Percentiles rank a stretch among this genome's conserved stretches.
These are phyloP conservation scores for Aethina tumida DNA, from an alignment of 1,140 invertebrate genomes.

Conservation along the genomic window DNA sequence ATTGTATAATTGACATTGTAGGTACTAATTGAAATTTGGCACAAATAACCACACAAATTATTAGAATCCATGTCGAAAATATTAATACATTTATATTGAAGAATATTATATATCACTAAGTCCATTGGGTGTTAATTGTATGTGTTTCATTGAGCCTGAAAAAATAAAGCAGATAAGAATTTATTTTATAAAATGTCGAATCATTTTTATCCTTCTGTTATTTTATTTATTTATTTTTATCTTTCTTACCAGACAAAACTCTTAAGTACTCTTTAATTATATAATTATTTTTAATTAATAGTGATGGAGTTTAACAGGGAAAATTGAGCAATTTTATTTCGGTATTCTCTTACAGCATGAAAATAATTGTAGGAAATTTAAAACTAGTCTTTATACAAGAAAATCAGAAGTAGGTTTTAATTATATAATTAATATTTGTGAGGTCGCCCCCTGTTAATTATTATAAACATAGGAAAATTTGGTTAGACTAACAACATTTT, in stretches of 20 bases:
- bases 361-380: too few relatives aligned
- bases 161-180: too few relatives aligned
- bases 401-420: too few relatives aligned
- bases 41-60: conserved; percentile 23
- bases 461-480: too few relatives aligned
- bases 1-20: conserved; percentile 9
- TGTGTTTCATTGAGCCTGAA: conserved; percentile 30
- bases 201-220: too few relatives aligned
- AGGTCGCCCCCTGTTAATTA: too few relatives aligned
- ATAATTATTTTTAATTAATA: neutral
- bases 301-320: neutral
- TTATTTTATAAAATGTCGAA: too few relatives aligned
- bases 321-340: conserved; percentile 3
- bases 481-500: too few relatives aligned
- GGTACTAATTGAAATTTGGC: conserved; percentile 24
- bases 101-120: conserved; percentile 28
- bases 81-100: conserved; percentile 6
- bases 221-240: conserved; percentile 14
- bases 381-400: too few relatives aligned
- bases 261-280: neutral
- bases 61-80: conserved; percentile 13
- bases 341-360: too few relatives aligned
- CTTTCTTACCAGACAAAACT: neutral
- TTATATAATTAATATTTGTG: too few relatives aligned
- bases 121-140: conserved; percentile 27